These are phyloP conservation scores for Drosophila pullipes DNA, from an alignment of 2,888 invertebrate species.

Conservation along the genomic window DNA sequence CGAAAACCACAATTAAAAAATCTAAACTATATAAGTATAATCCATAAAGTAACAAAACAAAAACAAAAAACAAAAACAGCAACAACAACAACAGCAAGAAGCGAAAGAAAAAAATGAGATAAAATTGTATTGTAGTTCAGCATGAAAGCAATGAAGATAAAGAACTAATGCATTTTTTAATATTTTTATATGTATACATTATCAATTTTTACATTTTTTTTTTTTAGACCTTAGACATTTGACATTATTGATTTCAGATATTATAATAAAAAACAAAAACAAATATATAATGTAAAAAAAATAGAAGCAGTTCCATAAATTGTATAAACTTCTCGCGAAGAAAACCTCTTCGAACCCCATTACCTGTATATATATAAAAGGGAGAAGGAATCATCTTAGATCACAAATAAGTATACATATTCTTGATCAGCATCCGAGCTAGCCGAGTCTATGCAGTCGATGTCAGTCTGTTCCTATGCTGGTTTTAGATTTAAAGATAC, in stretches of 20 bases:
- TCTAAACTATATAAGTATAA: conserved; percentile 55
- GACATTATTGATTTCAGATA: conserved; percentile 84
- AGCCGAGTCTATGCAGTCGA: background rate
- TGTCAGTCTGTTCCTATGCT: background rate
- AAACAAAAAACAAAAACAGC: conserved; percentile 12
- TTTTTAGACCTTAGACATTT: conserved; percentile 83
- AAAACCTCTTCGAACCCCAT: background rate
- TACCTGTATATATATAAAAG: background rate
- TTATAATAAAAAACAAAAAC: conserved; percentile 74
- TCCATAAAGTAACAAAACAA: conserved; percentile 59
- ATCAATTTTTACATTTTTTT: conserved; percentile 84
- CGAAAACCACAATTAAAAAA: conserved; percentile 10
- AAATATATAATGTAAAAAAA: conserved; percentile 30
- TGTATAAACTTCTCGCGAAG: background rate
- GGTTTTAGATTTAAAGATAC: too few species aligned
- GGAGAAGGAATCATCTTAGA: background rate
- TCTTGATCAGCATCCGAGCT: background rate
- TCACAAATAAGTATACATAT: background rate
- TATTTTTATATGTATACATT: conserved; percentile 85
- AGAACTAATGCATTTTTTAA: conserved; percentile 84
- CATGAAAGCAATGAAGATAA: conserved; percentile 45
- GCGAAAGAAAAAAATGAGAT: conserved; percentile 35
- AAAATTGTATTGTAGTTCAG: conserved; percentile 82
- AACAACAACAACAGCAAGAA: conserved; percentile 53
- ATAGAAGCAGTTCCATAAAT: background rate